Evolutionary conservation across 2,888 invertebrate genomes (phyloP), one percentile per base, ranked within the genome.

Genomic region (Caenorhabditis sp.): DNA sequence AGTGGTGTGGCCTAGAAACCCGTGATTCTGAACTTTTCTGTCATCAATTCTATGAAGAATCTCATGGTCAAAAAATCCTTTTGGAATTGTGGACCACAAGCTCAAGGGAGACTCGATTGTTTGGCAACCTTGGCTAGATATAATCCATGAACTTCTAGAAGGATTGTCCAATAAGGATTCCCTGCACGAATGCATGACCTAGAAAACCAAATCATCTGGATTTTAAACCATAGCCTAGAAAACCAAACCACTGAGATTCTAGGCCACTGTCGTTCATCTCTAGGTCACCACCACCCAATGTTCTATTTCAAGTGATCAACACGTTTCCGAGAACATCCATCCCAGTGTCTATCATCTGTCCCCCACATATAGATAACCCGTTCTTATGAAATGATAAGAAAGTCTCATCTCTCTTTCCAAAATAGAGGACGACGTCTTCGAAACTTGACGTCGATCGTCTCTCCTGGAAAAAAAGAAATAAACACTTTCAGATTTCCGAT

Each of bases 271-370:
- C 47, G 19, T 10, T n/a, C 8, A 47, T 47, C 47, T 47, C 47
- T 47, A 38, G 38, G 38, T 38, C 47, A 7, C 19, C 19, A 47
- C 5, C n/a, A n/a, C n/a, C n/a, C n/a, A 44, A 14, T n/a, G 16
- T 47, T 47, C 47, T 19, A 47, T 19, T 47, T 47, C 7, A 47
- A 47, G 14, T 19, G 47, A 19, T 10, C 7, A 47, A 47, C 47
- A 47, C 47, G 47, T 47, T 47, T n/a, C 19, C 47, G 47, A 47
- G 19, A 47, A 47, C 38, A 38, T 38, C 38, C 38, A 38, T 35
- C 31, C 31, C 8, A 6, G 8, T 35, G 31, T 35, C 31, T 35
- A 35, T 35, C 31, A n/a, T n/a, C n/a, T n/a, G n/a, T n/a, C 8
- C 4, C 8, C 31, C 31, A 6, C 31, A 35, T 35, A 44, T 16